These are phyloP conservation scores for Myotis pilosus DNA, from an alignment of 2,797 vertebrate genomes.

Conservation along the genomic window DNA sequence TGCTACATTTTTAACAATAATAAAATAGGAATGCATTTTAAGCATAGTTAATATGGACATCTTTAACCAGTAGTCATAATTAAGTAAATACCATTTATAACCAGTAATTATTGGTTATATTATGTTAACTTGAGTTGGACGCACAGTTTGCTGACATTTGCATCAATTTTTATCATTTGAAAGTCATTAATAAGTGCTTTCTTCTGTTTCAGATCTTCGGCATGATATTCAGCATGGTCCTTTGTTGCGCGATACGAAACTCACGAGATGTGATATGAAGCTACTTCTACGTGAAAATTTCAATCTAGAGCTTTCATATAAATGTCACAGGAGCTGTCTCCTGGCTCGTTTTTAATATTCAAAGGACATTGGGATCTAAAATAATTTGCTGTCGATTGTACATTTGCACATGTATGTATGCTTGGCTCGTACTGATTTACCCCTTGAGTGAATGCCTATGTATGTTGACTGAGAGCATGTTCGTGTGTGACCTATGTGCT, in stretches of 20 bases:
- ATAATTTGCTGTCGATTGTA: constrained; percentile 79
- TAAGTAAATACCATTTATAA: neutral
- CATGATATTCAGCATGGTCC: constrained; percentile 99
- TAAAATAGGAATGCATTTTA: neutral
- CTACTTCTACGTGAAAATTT: constrained; percentile 57
- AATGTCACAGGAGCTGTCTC: constrained; percentile 78
- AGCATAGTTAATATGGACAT: neutral
- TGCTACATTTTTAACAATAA: neutral
- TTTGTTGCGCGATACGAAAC: constrained; percentile 96
- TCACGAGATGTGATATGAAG: constrained; percentile 94
- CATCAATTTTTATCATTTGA: neutral
- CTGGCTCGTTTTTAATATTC: constrained; percentile 79
- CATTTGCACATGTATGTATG: constrained; percentile 80
- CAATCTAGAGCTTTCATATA: constrained; percentile 69
- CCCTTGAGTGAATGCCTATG: constrained; percentile 48
- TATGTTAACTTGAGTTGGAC: neutral
- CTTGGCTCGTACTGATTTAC: constrained; percentile 65
- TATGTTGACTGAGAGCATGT: constrained; percentile 28
- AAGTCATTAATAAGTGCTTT: constrained; percentile 67
- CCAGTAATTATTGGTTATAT: neutral
- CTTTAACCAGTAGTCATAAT: neutral
- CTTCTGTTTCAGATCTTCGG: constrained; percentile 92
- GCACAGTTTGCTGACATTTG: neutral
- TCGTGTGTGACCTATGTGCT: constrained; percentile 15
- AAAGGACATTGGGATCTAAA: constrained; percentile 79